Evolutionary conservation across 2,888 invertebrate genomes (phyloP), one percentile per base, ranked within the genome.

Genomic region (Elegia similella): DNA sequence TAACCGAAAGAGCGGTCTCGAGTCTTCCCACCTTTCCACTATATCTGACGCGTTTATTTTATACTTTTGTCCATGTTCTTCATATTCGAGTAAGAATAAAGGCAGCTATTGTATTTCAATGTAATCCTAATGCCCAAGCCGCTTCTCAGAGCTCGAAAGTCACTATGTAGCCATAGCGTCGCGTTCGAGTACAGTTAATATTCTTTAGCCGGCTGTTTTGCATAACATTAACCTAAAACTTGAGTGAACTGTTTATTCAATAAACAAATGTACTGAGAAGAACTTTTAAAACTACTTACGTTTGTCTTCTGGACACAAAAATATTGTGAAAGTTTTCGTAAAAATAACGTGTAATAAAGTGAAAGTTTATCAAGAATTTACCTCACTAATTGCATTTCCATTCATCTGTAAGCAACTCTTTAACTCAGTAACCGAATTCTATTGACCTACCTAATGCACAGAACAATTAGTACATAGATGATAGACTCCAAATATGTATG

Each of bases 381-480:
- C 56, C 44, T 42, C 50, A 23, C 59, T 64, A 63, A 67, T 62
- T 65, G 62, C 50, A 62, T 63, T 62, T 58, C 42, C 61, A 64
- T 62, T 62, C 62, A 62, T 43, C 55, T 56, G 50, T 15, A 6
- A 50, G 15, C 16, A 34, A 34, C 12, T 34, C 34, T 17, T 16
- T 32, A 32, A 32, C 48, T 48, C 13, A 10, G 38, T 50, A 50
- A 34, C 50, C 56, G 62, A 62, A 62, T 59, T 52, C 57, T 48
- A 53, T 47, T 68, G 64, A 68, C 65, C 67, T 62, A 59, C 23
- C 23, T n/a, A n/a, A 65, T 67, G 67, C 60, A 63, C 66, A 64
- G 75, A 75, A 77, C 82, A 80, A 65, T 76, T 61, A 79, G 78
- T 74, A 64, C 55, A 54, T 69, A 64, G 66, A 67, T 23, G 23